A percentile compares a stretch with the other conserved stretches of the same genome.
These are phyloP conservation scores for Cotesia congregata DNA, from an alignment of 2,888 invertebrate species.

Conservation along the genomic window DNA sequence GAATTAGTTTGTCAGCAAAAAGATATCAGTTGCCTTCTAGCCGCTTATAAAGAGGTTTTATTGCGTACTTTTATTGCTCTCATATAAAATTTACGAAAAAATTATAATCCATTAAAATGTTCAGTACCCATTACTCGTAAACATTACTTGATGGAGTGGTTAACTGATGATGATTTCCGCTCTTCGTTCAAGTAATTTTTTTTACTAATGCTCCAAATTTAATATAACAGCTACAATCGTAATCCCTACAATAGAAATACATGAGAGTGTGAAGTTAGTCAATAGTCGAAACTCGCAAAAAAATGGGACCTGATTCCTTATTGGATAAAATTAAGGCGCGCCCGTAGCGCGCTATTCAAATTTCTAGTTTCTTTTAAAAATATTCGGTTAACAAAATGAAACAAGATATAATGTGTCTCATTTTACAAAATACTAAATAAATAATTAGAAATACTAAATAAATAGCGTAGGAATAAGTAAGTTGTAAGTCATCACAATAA, in stretches of 20 bases:
- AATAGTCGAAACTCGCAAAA: too few relatives aligned
- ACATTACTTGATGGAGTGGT: slow-evolving; percentile 52
- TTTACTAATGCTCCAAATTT: slow-evolving; percentile 31
- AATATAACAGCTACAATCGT: slow-evolving; percentile 21
- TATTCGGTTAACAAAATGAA: too few relatives aligned
- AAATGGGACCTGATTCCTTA: too few relatives aligned
- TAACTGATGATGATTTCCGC: slow-evolving; percentile 53
- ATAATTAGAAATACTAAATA: too few relatives aligned
- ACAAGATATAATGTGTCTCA: too few relatives aligned
- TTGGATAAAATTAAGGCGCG: too few relatives aligned
- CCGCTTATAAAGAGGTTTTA: neutral
- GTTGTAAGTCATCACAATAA: too few relatives aligned
- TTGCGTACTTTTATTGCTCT: neutral
- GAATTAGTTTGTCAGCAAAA: neutral
- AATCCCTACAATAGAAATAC: neutral
- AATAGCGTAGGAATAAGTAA: too few relatives aligned
- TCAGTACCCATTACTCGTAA: slow-evolving; percentile 43
- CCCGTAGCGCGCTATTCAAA: too few relatives aligned
- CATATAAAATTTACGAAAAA: neutral
- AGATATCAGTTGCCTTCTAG: neutral
- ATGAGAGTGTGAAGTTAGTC: too few relatives aligned
- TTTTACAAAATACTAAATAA: too few relatives aligned
- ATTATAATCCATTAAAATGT: neutral
- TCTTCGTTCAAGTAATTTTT: slow-evolving; percentile 39
- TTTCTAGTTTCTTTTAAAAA: too few relatives aligned